A percentile compares a stretch with the other conserved stretches of the same genome.
phyloP scores from a whole-genome alignment of 2,113 vertebrate genomes.

The Apodemus speciosus region DNA sequence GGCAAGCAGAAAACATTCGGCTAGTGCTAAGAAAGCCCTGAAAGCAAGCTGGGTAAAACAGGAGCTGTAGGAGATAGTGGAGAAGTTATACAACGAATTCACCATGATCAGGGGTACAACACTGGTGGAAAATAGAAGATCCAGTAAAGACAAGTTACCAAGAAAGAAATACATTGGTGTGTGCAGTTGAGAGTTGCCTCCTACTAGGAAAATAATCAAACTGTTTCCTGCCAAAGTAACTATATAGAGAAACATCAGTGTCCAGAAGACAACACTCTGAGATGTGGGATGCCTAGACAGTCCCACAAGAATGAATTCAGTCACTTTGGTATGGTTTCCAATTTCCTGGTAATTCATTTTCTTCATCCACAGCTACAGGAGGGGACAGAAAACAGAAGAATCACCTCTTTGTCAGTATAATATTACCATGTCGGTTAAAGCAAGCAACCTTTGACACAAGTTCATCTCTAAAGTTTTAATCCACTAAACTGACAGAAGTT shows the following conservation, averaged over 20 bases:
- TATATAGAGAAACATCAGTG: slow-evolving; percentile 39
- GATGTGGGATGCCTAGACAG: slow-evolving; percentile 38
- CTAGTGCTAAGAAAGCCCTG: slow-evolving; percentile 34
- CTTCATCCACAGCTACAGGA: not conserved
- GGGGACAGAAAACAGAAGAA: not conserved
- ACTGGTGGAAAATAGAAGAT: slow-evolving; percentile 55
- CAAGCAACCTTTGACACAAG: not conserved
- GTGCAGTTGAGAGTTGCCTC: slow-evolving; percentile 33
- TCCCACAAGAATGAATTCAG: slow-evolving; percentile 59
- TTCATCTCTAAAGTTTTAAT: not conserved
- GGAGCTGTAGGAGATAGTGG: slow-evolving; percentile 50
- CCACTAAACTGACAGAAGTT: not conserved
- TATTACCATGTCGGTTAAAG: not conserved
- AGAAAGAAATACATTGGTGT: slow-evolving; percentile 58
- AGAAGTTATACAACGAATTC: slow-evolving; percentile 37
- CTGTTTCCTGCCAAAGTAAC: slow-evolving; percentile 56
- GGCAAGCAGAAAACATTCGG: slow-evolving; percentile 58
- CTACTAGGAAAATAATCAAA: slow-evolving; percentile 45
- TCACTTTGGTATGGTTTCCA: slow-evolving; percentile 54
- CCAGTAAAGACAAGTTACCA: slow-evolving; percentile 51
- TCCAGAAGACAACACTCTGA: slow-evolving; percentile 46
- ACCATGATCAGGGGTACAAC: slow-evolving; percentile 16
- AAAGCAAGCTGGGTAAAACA: slow-evolving; percentile 52
- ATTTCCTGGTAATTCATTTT: slow-evolving; percentile 62
- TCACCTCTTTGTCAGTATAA: not conserved